Conservation (phyloP, 2,888 invertebrate genomes). For the Acanthopleura granulata region DNA sequence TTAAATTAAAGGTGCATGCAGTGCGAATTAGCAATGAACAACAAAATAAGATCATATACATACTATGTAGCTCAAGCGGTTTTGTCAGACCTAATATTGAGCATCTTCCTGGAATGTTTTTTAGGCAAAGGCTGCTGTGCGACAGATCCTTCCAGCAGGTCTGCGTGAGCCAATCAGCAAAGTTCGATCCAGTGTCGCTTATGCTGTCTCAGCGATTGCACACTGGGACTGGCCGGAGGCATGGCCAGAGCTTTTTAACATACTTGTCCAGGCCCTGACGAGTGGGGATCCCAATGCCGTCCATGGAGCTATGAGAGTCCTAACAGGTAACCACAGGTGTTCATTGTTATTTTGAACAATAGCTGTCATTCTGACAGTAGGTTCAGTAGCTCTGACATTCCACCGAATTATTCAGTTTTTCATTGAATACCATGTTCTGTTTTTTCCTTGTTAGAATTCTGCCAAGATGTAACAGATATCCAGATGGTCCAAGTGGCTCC, state of each 20-base stretch:
- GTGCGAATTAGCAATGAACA: too few relatives aligned
- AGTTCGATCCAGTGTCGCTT: constrained; percentile 78
- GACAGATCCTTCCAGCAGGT: constrained; percentile 77
- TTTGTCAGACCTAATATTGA: too few relatives aligned
- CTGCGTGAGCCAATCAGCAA: constrained; percentile 79
- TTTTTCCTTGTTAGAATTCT: constrained; percentile 72
- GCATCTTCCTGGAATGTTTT: constrained; percentile 16
- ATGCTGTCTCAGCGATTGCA: constrained; percentile 80
- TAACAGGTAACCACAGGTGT: constrained; percentile 70
- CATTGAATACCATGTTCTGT: not conserved
- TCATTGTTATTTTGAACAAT: too few relatives aligned
- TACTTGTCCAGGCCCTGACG: constrained; percentile 77
- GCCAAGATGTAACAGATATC: constrained; percentile 76
- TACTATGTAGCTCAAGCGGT: too few relatives aligned
- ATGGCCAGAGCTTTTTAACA: constrained; percentile 80
- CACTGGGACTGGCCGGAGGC: constrained; percentile 81
- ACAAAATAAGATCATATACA: too few relatives aligned
- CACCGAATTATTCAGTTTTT: too few relatives aligned
- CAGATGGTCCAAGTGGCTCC: constrained; percentile 79
- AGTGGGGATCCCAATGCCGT: constrained; percentile 73
- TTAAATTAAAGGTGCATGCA: too few relatives aligned
- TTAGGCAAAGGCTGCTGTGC: constrained; percentile 76
- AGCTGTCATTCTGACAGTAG: too few relatives aligned
- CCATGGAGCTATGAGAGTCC: constrained; percentile 80
- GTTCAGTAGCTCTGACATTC: too few relatives aligned